Evolutionary conservation across 2,888 invertebrate genomes (phyloP), one percentile per base, ranked within the genome.

Genomic region (Arge pagana): DNA sequence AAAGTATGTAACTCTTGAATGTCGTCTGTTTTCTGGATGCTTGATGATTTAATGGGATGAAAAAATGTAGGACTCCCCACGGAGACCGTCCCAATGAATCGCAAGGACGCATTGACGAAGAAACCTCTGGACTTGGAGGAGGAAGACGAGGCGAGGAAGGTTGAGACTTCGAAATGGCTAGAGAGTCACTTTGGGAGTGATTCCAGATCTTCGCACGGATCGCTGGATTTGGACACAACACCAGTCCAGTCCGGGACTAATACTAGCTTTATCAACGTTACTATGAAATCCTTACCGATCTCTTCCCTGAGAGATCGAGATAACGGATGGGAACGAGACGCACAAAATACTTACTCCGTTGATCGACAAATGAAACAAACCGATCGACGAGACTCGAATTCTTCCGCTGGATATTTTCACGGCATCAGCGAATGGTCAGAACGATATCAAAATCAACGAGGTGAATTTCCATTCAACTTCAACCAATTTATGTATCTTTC

Each of bases 171-270:
- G 57, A 92, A 92, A 78, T 93, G 93, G 93, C 81, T 93, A 48
- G 93, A 93, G 68, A 89, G 89, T 68, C 93, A 94, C 74, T 93
- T 94, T 70, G 93, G 93, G 43, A 90, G 90, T 71, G 91, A 91
- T 57, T 90, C 90, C 2, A 83, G 86, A 10, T 89, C 89, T 0
- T 90, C 90, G 0, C 85, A 85, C 62, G 85, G 85, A 60, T 88
- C 88, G 8, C 79, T 85, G 48, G 84, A 86, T 6, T 83, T 84
- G 58, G 86, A 86, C 60, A 85, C 71, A 13, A 68, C 70, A 81
- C 66, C 86, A 79, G 59, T 85, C 83, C 59, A 78, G 73, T 57
- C 70, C 10, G 72, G 81, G 70, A 82, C 84, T 7, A 87, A 87
- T 61, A 86, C 88, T 39, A 85, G 84, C 56, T 90, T 86, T 73